Evolutionary conservation across 2,888 invertebrate species (phyloP), one percentile per base, ranked within the genome.

Genomic region (Pheosia tremula): DNA sequence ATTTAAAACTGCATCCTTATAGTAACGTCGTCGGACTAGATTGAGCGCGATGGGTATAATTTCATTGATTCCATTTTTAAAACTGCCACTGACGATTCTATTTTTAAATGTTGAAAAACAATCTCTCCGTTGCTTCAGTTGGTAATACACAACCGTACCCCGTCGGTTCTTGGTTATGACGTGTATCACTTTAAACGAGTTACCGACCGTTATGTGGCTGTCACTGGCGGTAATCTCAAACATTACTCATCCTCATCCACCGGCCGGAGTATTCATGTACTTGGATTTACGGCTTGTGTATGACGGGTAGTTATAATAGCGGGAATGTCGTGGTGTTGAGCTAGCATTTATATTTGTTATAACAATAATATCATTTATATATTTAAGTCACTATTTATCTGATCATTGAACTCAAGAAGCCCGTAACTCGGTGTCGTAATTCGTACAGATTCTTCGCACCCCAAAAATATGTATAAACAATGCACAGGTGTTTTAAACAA

Each of bases 181-280:
- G 60, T 66, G 63, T 71, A 66, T 73, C 71, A 71, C 68, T 70
- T 71, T 64, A 59, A 61, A 41, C 24, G 50, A 57, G 65, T 59
- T 62, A 67, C 59, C 66, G 56, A 59, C 63, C 71, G 72, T 75
- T 76, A 77, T 69, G 67, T 71, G 66, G 64, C 68, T 74, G 77
- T 78, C 78, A 70, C 63, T 53, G 54, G 64, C 62, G 61, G 70
- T 79, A 78, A 79, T 78, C 77, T 77, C 62, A 66, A 73, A 66
- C 73, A 78, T 78, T 77, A 78, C 77, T 81, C 79, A 72, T 75
- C 61, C 60, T 66, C 49, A 58, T 57, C 38, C 56, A 60, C 57
- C 47, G 61, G 58, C 57, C 47, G 61, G 58, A 59, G 50, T 54
- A 53, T 45, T 43, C 11, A 24, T 36, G 50, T 5, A 8, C 13